phyloP scores from a whole-genome alignment of 2,113 vertebrate genomes.

The Cricetomys ansorgei region DNA sequence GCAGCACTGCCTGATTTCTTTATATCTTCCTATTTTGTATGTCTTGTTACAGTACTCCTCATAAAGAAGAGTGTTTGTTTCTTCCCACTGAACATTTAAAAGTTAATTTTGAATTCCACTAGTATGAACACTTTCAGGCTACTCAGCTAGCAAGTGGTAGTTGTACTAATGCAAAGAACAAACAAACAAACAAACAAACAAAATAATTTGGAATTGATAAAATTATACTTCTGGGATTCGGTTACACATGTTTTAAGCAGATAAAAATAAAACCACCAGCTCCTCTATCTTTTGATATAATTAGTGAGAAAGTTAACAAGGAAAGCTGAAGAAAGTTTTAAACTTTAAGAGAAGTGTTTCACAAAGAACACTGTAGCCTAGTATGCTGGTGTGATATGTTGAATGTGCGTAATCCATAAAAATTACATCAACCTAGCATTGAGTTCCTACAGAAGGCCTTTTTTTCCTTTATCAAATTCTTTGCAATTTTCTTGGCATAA shows the following conservation, averaged over 20 bases:
- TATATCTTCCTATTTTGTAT: neutral
- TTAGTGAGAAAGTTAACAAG: neutral
- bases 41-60: neutral
- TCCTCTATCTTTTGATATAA: conserved; percentile 2
- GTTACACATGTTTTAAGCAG: conserved; percentile 14
- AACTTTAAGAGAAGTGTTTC: neutral
- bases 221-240: neutral
- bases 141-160: neutral
- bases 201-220: conserved; percentile 46
- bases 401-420: neutral
- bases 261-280: neutral
- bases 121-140: neutral
- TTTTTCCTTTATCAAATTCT: conserved; percentile 4
- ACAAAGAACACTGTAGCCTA: neutral
- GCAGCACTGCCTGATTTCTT: neutral
- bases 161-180: conserved; percentile 17
- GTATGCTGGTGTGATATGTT: neutral
- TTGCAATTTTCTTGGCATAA: conserved; percentile 18
- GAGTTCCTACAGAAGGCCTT: neutral
- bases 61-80: conserved; percentile 9
- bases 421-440: neutral
- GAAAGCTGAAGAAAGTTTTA: neutral
- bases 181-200: too few species aligned
- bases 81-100: conserved; percentile 1
- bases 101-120: conserved; percentile 40